Evolutionary conservation across 2,797 vertebrate species (phyloP).

Genomic region (Micrastur ruficollis): DNA sequence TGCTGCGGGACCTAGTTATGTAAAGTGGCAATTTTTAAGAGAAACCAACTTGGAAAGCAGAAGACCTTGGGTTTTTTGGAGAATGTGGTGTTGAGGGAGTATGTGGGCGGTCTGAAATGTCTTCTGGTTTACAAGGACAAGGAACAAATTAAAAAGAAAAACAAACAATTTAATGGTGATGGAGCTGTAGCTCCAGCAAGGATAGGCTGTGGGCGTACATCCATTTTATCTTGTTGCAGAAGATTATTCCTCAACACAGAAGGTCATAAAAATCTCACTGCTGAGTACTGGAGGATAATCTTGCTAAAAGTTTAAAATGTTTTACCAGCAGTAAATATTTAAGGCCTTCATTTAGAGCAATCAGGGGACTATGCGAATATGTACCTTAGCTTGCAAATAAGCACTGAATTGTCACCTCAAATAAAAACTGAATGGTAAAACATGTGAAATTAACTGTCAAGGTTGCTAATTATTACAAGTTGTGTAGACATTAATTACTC

Average conservation of each 20-base stretch:
- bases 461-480: background rate
- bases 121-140: conserved; percentile 30
- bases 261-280: conserved; percentile 7
- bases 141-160: conserved; percentile 53
- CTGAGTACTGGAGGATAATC: conserved; percentile 1
- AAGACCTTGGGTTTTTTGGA: conserved; percentile 15
- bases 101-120: conserved; percentile 28
- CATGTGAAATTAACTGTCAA: background rate
- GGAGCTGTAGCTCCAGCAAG: conserved; percentile 18
- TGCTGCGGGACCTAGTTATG: background rate
- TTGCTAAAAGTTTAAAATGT: conserved; percentile 41
- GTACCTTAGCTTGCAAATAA: background rate
- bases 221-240: conserved; percentile 9
- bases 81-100: conserved; percentile 18
- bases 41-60: background rate
- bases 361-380: background rate
- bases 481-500: background rate
- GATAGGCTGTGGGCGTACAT: conserved; percentile 34
- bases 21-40: background rate
- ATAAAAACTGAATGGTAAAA: background rate
- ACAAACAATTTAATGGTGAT: conserved; percentile 47
- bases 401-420: background rate
- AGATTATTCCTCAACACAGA: conserved; percentile 7
- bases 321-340: conserved; percentile 53
- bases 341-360: conserved; percentile 1